Conservation (phyloP, 2,113 vertebrate genomes). For the Fregetta grallaria region DNA sequence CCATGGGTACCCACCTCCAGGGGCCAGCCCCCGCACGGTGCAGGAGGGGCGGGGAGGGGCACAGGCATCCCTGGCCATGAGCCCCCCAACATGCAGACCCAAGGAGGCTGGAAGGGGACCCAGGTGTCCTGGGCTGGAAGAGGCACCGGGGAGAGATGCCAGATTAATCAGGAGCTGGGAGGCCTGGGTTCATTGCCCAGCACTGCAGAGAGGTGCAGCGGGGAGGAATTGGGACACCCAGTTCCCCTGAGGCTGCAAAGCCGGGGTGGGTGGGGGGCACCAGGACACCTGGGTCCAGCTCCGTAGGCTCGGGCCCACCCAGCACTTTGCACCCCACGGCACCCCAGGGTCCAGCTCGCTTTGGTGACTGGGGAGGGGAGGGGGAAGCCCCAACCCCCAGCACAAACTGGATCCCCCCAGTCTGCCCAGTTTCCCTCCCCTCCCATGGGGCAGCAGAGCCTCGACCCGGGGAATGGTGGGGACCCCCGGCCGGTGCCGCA, state of each 20-base stretch:
- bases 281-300: rapidly evolving
- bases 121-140: conserved; percentile 39
- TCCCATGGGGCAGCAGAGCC: not conserved
- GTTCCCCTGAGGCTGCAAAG: not conserved
- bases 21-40: not conserved
- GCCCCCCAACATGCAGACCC: not conserved
- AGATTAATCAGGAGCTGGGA: conserved; percentile 21
- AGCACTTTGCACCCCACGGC: not conserved
- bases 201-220: conserved; percentile 29
- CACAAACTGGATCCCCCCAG: not conserved
- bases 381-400: not conserved
- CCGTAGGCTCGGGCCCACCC: not conserved
- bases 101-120: conserved; percentile 18
- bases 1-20: not conserved
- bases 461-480: not conserved
- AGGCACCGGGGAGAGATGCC: not conserved
- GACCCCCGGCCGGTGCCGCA: not conserved
- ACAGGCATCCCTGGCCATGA: not conserved
- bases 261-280: not conserved
- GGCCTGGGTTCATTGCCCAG: conserved; percentile 24
- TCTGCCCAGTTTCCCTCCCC: not conserved
- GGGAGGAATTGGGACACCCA: not conserved
- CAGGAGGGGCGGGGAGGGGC: too few species aligned
- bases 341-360: rapidly evolving
- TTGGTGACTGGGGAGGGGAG: not conserved